Conservation (phyloP, 2,888 invertebrate species). For the Pedicia rivosa region DNA sequence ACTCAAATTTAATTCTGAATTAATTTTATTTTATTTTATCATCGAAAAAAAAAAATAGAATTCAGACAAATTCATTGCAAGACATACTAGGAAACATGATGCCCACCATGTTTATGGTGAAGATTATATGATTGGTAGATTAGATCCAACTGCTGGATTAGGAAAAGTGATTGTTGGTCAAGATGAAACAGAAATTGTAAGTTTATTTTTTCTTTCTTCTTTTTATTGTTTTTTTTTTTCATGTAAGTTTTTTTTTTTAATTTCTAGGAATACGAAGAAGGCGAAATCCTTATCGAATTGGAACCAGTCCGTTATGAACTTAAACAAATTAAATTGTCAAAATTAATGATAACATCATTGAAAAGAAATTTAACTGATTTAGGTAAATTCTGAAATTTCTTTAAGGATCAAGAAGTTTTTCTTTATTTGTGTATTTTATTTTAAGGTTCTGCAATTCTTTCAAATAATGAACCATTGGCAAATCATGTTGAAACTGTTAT, state of each 20-base stretch:
- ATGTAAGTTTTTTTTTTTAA: slow-evolving; percentile 5
- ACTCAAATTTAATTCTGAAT: too few relatives aligned
- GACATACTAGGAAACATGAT: slow-evolving; percentile 23
- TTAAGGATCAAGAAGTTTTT: not conserved
- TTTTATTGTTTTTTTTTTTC: not conserved
- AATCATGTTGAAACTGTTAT: slow-evolving; percentile 56
- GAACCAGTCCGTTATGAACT: slow-evolving; percentile 66
- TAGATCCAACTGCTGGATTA: slow-evolving; percentile 45
- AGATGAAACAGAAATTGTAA: slow-evolving; percentile 34
- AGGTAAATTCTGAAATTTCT: slow-evolving; percentile 29
- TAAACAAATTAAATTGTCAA: slow-evolving; percentile 43
- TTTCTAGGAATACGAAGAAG: slow-evolving; percentile 37
- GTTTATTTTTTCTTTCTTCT: not conserved
- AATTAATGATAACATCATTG: slow-evolving; percentile 34
- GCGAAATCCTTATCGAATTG: slow-evolving; percentile 64
- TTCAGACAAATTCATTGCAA: slow-evolving; percentile 30
- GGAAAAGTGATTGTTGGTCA: slow-evolving; percentile 55
- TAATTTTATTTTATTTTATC: not conserved
- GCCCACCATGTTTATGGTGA: slow-evolving; percentile 19
- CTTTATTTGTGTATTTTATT: not conserved
- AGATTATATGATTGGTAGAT: slow-evolving; percentile 43
- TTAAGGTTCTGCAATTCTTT: slow-evolving; percentile 27
- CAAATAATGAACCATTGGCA: slow-evolving; percentile 38
- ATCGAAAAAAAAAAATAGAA: not conserved
- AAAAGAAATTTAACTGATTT: slow-evolving; percentile 37